These are phyloP conservation scores for Drosophila navojoa DNA, from an alignment of 1,140 invertebrate species.

Conservation along the genomic window DNA sequence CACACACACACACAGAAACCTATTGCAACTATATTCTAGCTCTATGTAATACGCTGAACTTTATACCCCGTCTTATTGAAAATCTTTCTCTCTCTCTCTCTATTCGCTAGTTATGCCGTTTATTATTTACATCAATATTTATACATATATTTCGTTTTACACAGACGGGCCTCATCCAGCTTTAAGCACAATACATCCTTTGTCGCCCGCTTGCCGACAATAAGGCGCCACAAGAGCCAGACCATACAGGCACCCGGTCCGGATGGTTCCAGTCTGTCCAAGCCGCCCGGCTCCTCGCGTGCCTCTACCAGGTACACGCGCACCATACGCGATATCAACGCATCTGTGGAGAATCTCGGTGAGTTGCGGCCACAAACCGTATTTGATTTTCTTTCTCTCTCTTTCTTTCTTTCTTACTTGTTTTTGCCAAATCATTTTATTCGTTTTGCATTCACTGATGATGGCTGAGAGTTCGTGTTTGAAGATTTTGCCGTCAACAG, in stretches of 20 bases:
- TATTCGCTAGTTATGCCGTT: not conserved
- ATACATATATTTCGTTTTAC: slow-evolving; percentile 41
- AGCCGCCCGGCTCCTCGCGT: slow-evolving; percentile 79
- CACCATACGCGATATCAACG: slow-evolving; percentile 88
- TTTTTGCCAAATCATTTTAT: slow-evolving; percentile 1
- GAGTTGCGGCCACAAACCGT: slow-evolving; percentile 65
- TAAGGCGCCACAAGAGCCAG: slow-evolving; percentile 91
- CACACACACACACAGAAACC: slow-evolving; percentile 19
- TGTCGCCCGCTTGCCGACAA: slow-evolving; percentile 93
- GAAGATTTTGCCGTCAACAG: slow-evolving; percentile 35
- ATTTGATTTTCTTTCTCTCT: not conserved
- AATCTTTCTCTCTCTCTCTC: slow-evolving; percentile 10
- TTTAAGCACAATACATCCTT: slow-evolving; percentile 96
- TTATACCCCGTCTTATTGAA: slow-evolving; percentile 11
- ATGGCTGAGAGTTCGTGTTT: slow-evolving; percentile 56
- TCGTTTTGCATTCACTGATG: slow-evolving; percentile 44
- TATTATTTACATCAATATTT: slow-evolving; percentile 7
- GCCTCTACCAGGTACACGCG: slow-evolving; percentile 84
- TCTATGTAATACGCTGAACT: slow-evolving; percentile 17
- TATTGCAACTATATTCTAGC: slow-evolving; percentile 19
- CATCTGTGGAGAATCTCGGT: slow-evolving; percentile 90
- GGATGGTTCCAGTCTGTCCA: slow-evolving; percentile 78
- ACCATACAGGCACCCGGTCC: slow-evolving; percentile 88
- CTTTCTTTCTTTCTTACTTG: not conserved
- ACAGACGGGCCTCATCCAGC: slow-evolving; percentile 88